phyloP scores from a whole-genome alignment of 1,140 invertebrate genomes.

The Trichoplusia ni region DNA sequence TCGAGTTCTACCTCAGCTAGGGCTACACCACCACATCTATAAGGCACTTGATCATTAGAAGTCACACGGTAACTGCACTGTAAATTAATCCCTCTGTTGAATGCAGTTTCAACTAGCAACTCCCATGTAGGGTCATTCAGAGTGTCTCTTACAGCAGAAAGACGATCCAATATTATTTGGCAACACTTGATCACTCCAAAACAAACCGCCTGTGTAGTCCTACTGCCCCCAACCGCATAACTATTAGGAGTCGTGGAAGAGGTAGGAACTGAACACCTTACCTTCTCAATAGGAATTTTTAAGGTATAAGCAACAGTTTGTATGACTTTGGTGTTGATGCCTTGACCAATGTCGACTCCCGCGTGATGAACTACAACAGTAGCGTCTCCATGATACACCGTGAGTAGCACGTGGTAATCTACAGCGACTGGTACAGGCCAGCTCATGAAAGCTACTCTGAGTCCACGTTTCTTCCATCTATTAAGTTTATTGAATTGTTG shows the following conservation, averaged over 20 bases:
- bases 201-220: constrained; percentile 62
- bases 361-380: constrained; percentile 88
- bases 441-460: constrained; percentile 67
- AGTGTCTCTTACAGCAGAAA: constrained; percentile 83
- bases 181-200: constrained; percentile 86
- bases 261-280: constrained; percentile 85
- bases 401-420: constrained; percentile 85
- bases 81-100: constrained; percentile 83
- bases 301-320: constrained; percentile 88
- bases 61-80: constrained; percentile 84
- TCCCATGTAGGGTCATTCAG: constrained; percentile 83
- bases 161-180: constrained; percentile 82
- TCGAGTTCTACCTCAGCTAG: constrained; percentile 89
- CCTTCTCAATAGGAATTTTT: constrained; percentile 85
- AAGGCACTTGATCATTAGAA: constrained; percentile 79
- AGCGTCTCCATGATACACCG: constrained; percentile 89
- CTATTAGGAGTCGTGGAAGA: constrained; percentile 84
- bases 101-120: constrained; percentile 82
- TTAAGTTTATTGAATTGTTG: constrained; percentile 85
- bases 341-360: constrained; percentile 93
- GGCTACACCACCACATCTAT: constrained; percentile 83
- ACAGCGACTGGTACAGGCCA: constrained; percentile 32
- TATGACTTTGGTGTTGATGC: constrained; percentile 88
- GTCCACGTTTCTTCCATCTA: constrained; percentile 89
- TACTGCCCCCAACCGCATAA: constrained; percentile 84